Base-by-base conservation (phyloP, 2,888 invertebrate genomes). In the Pecten maximus region DNA sequence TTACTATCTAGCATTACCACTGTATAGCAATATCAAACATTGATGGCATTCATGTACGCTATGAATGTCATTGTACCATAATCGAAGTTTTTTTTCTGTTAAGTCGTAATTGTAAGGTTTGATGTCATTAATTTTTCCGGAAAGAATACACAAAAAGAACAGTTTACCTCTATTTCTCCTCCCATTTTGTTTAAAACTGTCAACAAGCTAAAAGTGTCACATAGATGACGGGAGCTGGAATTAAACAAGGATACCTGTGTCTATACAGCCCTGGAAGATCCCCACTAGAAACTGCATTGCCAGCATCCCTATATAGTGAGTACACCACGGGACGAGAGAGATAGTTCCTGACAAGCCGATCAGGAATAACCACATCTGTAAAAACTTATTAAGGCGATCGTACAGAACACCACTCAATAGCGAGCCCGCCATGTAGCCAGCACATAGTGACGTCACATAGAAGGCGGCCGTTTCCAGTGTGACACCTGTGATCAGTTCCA, bases 401-500 rank as follows among this genome's bases (percentile, higher is more conserved):
- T 74, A 74, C 74, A 74, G 15, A 74, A 74, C 0, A 6, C 74
- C 74, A 74, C 74, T 35, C 74, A 74, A 35, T 8, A 74, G 16
- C 28, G 74, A 74, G 8, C 74, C 74, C 3, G 74, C 74, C 74
- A 74, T 74, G 16, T 74, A 74, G 10, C 74, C 74, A 35, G 74
- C 74, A 35, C 74, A 74, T 15, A 74, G 74, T 74, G 74, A 74
- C 74, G 74, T 74, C 74, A 74, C 74, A 35, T 74, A 74, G 35
- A 74, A 74, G 19, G 74, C 74, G 8, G 74, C 74, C 74, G 28
- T 74, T 74, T 74, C 74, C 74, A 74, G 10, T 1, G 74, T 35
- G 74, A 74, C 74, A 35, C 23, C 16, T 35, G 74, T 74, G 74
- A 74, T 74, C 12, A 74, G 28, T 74, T 74, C 10, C 35, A 74